A percentile compares a stretch with the other conserved stretches of the same genome.
Conservation (phyloP, 2,113 vertebrate species). For the Gadus macrocephalus region DNA sequence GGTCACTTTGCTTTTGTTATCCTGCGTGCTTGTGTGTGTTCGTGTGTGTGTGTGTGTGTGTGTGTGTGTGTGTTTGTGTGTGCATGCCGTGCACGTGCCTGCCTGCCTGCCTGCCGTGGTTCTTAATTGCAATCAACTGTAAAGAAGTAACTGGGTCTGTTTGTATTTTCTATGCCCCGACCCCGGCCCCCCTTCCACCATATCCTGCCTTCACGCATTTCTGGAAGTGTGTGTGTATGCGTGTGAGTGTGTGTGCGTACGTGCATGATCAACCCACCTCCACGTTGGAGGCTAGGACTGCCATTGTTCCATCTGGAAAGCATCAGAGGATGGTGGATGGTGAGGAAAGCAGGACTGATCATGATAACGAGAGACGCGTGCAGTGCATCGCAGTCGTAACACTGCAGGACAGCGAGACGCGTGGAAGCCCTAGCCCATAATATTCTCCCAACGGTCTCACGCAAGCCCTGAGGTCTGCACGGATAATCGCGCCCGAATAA, state of each 20-base stretch:
- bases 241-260: neutral
- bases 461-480: neutral
- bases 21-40: neutral
- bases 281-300: neutral
- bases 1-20: neutral
- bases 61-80: neutral
- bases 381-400: too few species aligned
- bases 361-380: neutral
- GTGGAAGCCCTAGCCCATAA: neutral
- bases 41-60: neutral
- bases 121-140: neutral
- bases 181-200: neutral
- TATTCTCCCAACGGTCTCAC: neutral
- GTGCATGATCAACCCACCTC: neutral
- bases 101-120: neutral
- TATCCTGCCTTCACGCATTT: too few species aligned
- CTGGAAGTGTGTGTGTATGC: neutral
- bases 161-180: neutral
- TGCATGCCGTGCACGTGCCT: neutral
- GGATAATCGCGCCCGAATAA: neutral
- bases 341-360: neutral
- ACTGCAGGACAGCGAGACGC: too few species aligned
- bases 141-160: constrained; percentile 3
- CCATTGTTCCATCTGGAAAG: neutral
- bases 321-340: too few species aligned